phyloP scores from a whole-genome alignment of 1,140 invertebrate genomes.

The Pissodes strobi region DNA sequence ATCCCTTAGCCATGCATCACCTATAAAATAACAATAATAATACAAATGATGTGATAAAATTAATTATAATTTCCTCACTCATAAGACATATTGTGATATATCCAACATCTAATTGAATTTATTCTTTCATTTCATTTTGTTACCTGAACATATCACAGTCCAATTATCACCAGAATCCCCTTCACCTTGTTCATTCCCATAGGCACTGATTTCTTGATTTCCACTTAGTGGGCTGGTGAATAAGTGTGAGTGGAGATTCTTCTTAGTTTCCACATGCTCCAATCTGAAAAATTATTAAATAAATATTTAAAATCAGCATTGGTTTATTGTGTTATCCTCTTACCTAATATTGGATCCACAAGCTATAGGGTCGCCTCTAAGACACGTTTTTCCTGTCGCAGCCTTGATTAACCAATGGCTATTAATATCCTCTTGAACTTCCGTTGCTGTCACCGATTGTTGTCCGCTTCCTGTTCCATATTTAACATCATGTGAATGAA shows the following conservation, averaged over 20 bases:
- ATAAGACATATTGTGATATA: no score
- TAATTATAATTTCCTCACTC: no score
- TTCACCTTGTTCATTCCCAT: slow-evolving; percentile 80
- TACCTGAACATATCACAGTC: slow-evolving; percentile 83
- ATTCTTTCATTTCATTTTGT: no score
- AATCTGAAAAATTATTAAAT: slow-evolving; percentile 55
- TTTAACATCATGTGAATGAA: slow-evolving; percentile 99
- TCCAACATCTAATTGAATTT: no score
- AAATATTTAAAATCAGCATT: no score
- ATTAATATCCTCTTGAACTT: slow-evolving; percentile 92
- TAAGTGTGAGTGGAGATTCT: slow-evolving; percentile 95
- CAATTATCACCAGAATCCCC: slow-evolving; percentile 97
- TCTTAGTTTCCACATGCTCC: slow-evolving; percentile 86
- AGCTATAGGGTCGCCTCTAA: slow-evolving; percentile 82
- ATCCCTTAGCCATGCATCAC: slow-evolving; percentile 85
- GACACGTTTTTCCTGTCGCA: slow-evolving; percentile 70
- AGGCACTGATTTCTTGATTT: slow-evolving; percentile 97
- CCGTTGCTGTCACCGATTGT: slow-evolving; percentile 95
- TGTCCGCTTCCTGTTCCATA: slow-evolving; percentile 98
- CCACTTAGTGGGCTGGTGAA: slow-evolving; percentile 92
- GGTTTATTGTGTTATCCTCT: no score
- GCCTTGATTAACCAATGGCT: slow-evolving; percentile 93
- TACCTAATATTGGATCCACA: slow-evolving; percentile 79
- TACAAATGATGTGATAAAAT: no score
- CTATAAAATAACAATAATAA: slow-evolving; percentile 41